Base-by-base conservation (phyloP, 2,113 vertebrate genomes). In the Anoplopoma fimbria region DNA sequence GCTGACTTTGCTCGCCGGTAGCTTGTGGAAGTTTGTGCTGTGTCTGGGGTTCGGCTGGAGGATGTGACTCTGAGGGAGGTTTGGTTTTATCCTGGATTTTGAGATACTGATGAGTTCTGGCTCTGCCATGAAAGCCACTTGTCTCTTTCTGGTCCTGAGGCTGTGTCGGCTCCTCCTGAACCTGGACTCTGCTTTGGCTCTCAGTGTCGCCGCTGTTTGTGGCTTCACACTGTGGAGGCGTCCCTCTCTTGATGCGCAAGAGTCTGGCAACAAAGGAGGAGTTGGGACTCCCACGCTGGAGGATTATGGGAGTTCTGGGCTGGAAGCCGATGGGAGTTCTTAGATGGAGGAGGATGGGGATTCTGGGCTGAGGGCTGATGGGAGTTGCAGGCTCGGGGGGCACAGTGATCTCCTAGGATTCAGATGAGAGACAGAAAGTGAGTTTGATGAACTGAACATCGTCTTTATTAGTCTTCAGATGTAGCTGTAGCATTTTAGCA, bases 271-370 rank as follows among this genome's bases (percentile, higher is more conserved):
- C 25, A 1, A 38, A 15, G 13, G 67, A 38, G 13, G 9, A 21
- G 77, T 64, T 85, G 2, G 75, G 47, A 47, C 34, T 57, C 6
- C 42, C 45, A 0, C 80, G 53, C 31, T 81, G 82, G 17, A 78
- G 60, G 0, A 68, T 74, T 15, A 80, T 49, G 36, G 82, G 81
- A 27, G 74, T n/a, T 31, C 57, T 58, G 6, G 82, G 47, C 60
- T 77, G 79, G 5, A 75, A 14, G 0, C 49, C 71, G 42, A 81
- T 57, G 38, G 79, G 79, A n/a, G 77, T 27, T 29, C 47, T 83
- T 4, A 87, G 33, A 23, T 81, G 81, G 0, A 86, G 62, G 2
- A 82, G 69, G 55, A 86, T 81, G 0, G 90, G 86, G 0, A 85
- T 85, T 49, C 75, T 72, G 27, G 82, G 79, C 58, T 63, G 73